Base-by-base conservation (phyloP, 2,113 vertebrate genomes). In the Pristiophorus japonicus region DNA sequence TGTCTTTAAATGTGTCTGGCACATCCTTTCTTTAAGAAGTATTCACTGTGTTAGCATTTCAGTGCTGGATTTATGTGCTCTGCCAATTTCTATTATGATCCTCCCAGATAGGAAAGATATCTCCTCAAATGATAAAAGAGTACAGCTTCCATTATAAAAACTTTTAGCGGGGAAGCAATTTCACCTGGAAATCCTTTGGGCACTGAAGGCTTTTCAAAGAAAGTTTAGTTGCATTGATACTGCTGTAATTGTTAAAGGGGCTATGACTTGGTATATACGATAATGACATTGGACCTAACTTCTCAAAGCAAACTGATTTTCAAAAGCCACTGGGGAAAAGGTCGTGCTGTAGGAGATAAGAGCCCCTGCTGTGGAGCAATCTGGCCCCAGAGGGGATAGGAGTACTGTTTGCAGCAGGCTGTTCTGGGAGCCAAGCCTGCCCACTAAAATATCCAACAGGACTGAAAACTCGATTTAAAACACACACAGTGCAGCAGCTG, bases 261-360 rank as follows among this genome's bases (percentile, higher is more conserved):
- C 38, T 70, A 67, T 66, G 93, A 38, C 59, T 63, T 62, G 88
- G 88, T 91, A 91, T 91, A 63, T 91, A n/a, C 59, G 7, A 38
- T 63, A 91, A 91, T 91, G 88, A 91, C 88, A 91, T 63, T 91
- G 88, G 62, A 38, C 62, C 88, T 91, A 94, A 94, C 66, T 67
- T 67, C 45, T 67, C 66, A 94, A 94, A 47, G 63, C 92, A 94
- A 45, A 94, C 10, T 94, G 92, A 70, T 94, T 70, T 94, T 94
- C 66, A 94, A 45, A 70, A 70, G 66, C 63, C 65, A 6, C 92
- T 42, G 65, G n/a, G 65, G 92, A 94, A 67, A 70, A 94, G 92
- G 63, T 94, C 42, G 1, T 47, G 22, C 65, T 94, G 92, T 67
- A 94, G 42, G 92, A 70, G 66, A 70, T 94, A 66, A 30, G 65